phyloP scores from a whole-genome alignment of 2,113 vertebrate species.

The Ctenomys sociabilis region DNA sequence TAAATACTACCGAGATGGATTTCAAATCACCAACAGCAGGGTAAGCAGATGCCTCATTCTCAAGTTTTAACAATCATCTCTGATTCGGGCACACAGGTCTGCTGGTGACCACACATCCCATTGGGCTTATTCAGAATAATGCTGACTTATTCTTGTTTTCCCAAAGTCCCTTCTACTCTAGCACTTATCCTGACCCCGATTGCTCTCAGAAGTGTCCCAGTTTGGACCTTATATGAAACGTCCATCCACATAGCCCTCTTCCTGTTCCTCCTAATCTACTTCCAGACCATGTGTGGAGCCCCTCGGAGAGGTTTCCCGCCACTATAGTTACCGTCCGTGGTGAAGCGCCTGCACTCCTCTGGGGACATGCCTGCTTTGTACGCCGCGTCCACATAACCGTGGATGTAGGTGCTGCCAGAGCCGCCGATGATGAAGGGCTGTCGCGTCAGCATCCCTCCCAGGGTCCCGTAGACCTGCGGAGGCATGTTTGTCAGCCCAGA shows the following conservation, averaged over 20 bases:
- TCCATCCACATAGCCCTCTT: neutral
- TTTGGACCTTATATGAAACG: neutral
- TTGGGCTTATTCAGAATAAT: neutral
- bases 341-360: slow-evolving; percentile 88
- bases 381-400: slow-evolving; percentile 91
- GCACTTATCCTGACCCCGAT: neutral
- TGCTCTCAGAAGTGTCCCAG: neutral
- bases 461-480: slow-evolving; percentile 89
- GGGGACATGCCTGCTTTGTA: slow-evolving; percentile 88
- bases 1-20: neutral
- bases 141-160: neutral
- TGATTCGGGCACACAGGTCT: neutral
- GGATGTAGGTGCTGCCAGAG: slow-evolving; percentile 91
- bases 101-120: neutral
- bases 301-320: neutral
- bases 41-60: neutral
- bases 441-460: slow-evolving; percentile 88
- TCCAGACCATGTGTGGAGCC: neutral
- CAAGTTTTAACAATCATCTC: neutral
- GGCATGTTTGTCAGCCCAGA: neutral
- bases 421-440: slow-evolving; percentile 91
- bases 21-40: neutral
- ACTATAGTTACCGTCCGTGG: slow-evolving; percentile 86
- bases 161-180: neutral
- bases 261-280: neutral